Base-by-base conservation (phyloP, 2,888 invertebrate genomes). In the Papilio gigon region DNA sequence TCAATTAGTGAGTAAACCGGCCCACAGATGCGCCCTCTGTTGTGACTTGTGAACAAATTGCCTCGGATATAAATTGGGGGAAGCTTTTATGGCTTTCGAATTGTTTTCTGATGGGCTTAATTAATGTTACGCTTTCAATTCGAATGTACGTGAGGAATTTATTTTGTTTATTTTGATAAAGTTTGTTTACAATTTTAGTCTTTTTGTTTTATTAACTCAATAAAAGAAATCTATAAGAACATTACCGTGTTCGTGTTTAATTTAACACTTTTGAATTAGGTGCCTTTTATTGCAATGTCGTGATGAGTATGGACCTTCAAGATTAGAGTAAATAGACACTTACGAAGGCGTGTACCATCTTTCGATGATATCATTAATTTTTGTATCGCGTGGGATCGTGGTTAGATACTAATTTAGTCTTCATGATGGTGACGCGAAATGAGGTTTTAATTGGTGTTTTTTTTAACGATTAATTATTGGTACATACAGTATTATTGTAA, bases 1-100 rank as follows among this genome's bases (percentile, higher is more conserved):
- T 86, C 87, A 88, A 88, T 89, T 88, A 87, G 83, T 77, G 80
- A 73, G 56, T 60, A 62, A 40, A 63, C 63, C 68, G 66, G 62
- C 72, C 73, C 75, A 78, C 77, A 78, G 72, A 40, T 73, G 73
- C 75, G 75, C 77, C 76, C 78, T 81, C 77, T 84, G 79, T 50
- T 80, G 78, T 73, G 74, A 75, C 72, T 77, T 77, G 71, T 70
- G 77, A 78, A 81, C 82, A 84, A 87, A 85, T 84, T 82, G 81
- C 78, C 78, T 78, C 75, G 74, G 79, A 78, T 76, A 82, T 84
- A 79, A 81, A 85, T 74, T 75, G 79, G 8, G 78, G 75, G 73
- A 79, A 77, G 74, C 70, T 73, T 83, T 81, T 82, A 83, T 79
- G 74, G 75, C 72, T 71, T 77, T 78, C 78, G 78, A 83, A 84